Evolutionary conservation across 2,888 invertebrate species (phyloP).

Genomic region (Lepidochrysops patricia): DNA sequence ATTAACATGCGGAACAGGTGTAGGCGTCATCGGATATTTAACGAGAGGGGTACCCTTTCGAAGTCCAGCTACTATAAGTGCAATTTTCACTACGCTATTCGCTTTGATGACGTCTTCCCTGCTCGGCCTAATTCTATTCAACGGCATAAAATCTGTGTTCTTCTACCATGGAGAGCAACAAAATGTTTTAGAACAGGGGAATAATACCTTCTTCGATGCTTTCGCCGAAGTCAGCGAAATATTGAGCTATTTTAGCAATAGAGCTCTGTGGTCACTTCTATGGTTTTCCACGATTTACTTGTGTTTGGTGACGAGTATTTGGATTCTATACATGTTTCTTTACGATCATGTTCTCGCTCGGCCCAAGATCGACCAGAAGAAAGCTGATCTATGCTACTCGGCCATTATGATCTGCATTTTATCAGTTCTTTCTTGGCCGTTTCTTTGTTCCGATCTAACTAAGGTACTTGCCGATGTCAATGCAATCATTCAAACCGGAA

Average conservation of each 20-base stretch:
- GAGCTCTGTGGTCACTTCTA: constrained; percentile 45
- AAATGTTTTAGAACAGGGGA: constrained; percentile 47
- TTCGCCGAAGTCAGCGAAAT: constrained; percentile 53
- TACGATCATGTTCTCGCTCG: constrained; percentile 33
- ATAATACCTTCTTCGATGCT: constrained; percentile 37
- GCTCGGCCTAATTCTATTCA: constrained; percentile 43
- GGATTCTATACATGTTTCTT: constrained; percentile 45
- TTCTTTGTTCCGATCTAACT: constrained; percentile 52
- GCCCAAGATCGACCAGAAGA: constrained; percentile 27
- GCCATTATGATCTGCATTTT: constrained; percentile 32
- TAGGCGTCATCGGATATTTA: constrained; percentile 46
- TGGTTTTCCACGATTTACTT: constrained; percentile 49
- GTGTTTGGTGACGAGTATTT: constrained; percentile 45
- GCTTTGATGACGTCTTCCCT: constrained; percentile 38
- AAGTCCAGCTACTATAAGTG: constrained; percentile 57
- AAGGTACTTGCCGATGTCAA: constrained; percentile 39
- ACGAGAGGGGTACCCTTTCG: constrained; percentile 49
- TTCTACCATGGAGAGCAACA: constrained; percentile 58
- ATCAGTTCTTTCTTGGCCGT: constrained; percentile 41
- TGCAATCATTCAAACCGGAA: constrained; percentile 46
- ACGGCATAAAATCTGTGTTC: constrained; percentile 55
- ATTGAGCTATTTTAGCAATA: constrained; percentile 46
- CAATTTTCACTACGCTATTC: constrained; percentile 43
- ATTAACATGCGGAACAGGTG: constrained; percentile 46
- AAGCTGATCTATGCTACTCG: constrained; percentile 32